Evolutionary conservation across 2,888 invertebrate species (phyloP), one percentile per base, ranked within the genome.

Genomic region (Phoenoteleia sp.): DNA sequence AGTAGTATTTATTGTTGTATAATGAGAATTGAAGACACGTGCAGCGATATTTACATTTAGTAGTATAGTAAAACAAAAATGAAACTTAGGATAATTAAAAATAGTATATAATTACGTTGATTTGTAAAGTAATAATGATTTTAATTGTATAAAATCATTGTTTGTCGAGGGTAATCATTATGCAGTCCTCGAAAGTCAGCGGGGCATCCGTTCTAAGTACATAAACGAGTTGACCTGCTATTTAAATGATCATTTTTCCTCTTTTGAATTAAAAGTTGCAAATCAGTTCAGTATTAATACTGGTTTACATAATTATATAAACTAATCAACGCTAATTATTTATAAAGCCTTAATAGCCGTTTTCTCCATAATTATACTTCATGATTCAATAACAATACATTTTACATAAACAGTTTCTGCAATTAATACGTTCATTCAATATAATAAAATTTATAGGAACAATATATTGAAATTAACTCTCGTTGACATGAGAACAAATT

Each of bases 161-260:
- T 52, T 4, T 52, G 7, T 58, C 54, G 45, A 23, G 15, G 7
- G 21, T 42, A 15, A 17, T 60, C 42, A 69, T 69, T 54, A 69
- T n/a, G 17, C 54, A 6, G 27, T 54, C 29, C n/a, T 15, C 13
- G 52, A 67, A 67, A 49, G 47, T 52, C 33, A 21, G 23, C 36
- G 33, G 21, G n/a, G n/a, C 69, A 39, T 27, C 27, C 21, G 42
- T 15, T 42, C 36, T 6, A 25, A 27, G n/a, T 39, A 15, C 9
- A 4, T 7, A 23, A 64, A 42, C 64, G 21, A 27, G 42, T 64
- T 42, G 49, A 27, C 33, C 69, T 29, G 21, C 11, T 42, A 3
- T 76, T 58, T 67, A 58, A 66, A 49, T 11, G 19, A 60, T 67
- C 67, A 67, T 77, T 77, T 76, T 67, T 77, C 67, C 67, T 60